phyloP scores from a whole-genome alignment of 2,113 vertebrate genomes.

The Mus musculus region DNA sequence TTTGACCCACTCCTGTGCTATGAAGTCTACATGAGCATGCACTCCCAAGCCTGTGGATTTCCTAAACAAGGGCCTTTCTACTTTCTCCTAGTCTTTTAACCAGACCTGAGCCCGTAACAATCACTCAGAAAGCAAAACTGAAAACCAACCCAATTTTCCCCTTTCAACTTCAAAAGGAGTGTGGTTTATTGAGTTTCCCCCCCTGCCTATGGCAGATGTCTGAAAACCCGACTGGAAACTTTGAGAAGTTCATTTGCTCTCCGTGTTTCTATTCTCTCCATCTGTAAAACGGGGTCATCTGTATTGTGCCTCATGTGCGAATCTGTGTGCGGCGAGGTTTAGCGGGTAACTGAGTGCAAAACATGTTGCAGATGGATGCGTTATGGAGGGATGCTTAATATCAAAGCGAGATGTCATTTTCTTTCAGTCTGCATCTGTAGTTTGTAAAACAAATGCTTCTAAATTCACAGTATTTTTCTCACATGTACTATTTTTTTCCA shows the following conservation, averaged over 20 bases:
- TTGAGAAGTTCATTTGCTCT: conserved; percentile 66
- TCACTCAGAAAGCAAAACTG: not conserved
- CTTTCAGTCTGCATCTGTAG: conserved; percentile 83
- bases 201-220: conserved; percentile 52
- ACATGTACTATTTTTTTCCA: conserved; percentile 85
- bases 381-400: conserved; percentile 82
- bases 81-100: not conserved
- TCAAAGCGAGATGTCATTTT: conserved; percentile 83
- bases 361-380: conserved; percentile 79
- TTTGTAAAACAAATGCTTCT: conserved; percentile 86
- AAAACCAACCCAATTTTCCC: not conserved
- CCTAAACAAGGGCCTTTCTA: not conserved
- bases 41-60: not conserved
- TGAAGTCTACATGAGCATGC: not conserved
- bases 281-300: conserved; percentile 80
- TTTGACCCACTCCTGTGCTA: not conserved
- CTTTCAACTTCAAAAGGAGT: conserved; percentile 29
- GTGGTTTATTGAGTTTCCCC: conserved; percentile 42
- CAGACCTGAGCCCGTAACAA: not conserved
- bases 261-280: conserved; percentile 69
- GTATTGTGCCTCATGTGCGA: conserved; percentile 78
- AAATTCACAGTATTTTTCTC: conserved; percentile 85
- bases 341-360: conserved; percentile 78
- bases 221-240: conserved; percentile 64
- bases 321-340: conserved; percentile 76